Base-by-base conservation (phyloP, 1,140 invertebrate species). In the Trissolcus basalis region DNA sequence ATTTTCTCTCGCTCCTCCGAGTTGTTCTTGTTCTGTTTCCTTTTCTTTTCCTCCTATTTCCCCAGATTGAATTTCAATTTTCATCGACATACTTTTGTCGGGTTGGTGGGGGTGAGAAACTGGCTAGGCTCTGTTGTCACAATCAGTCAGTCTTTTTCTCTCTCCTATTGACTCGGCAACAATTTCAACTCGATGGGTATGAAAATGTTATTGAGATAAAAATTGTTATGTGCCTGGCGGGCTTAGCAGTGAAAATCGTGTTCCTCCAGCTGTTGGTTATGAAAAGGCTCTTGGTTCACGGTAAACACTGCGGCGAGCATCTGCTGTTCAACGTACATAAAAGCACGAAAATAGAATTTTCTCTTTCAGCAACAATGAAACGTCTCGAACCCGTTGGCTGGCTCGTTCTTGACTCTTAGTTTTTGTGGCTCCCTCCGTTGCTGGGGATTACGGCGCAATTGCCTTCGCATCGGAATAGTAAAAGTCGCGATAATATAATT, bases 121-220 rank as follows among this genome's bases (percentile, higher is more conserved):
- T 85, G 88, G 85, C 88, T 89, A 85, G 87, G 87, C 87, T 88
- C 77, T 79, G 70, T 77, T 70, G 59, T 73, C 16, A n/a, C 50
- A 69, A 78, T 80, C 78, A 89, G 88, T 89, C 88, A 89, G 88
- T 89, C 88, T 89, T 89, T 89, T 89, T 89, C 87, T 89, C 87
- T 89, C 87, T 89, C 88, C 87, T 89, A 89, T 89, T 80, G 85
- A 80, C 86, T 79, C 65, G 59, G 79, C 77, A 84, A 85, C 80
- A 83, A 27, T 64, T 7, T 74, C 81, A 39, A 12, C 65, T 3
- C 12, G 11, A 11, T 12, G 54, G 7, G 4, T n/a, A n/a, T n/a
- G n/a, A n/a, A n/a, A n/a, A 51, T 19, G 19, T 0, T 1, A 47
- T n/a, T 16, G 27, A 15, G 8, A 32, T 33, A 16, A 12, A 43